phyloP scores from a whole-genome alignment of 1,140 invertebrate genomes.

The Platorchestia sp. region DNA sequence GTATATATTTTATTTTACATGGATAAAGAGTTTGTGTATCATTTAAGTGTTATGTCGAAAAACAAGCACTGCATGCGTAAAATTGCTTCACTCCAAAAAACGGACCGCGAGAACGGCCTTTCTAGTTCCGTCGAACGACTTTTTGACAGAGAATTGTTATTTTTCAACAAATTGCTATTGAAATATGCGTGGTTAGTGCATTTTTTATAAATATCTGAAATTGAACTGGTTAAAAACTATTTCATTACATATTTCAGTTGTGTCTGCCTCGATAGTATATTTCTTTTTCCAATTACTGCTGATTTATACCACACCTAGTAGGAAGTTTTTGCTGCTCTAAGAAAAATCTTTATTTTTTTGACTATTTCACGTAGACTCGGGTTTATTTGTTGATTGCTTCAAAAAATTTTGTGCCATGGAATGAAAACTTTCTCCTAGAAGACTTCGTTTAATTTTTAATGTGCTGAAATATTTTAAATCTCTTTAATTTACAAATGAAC shows the following conservation, averaged over 20 bases:
- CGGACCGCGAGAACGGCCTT: not conserved
- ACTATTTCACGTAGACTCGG: too few relatives aligned
- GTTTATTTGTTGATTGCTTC: too few relatives aligned
- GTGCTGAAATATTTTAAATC: not conserved
- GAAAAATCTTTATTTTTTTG: too few relatives aligned
- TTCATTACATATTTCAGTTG: not conserved
- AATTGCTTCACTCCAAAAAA: not conserved
- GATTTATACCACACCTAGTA: not conserved
- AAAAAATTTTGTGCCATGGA: too few relatives aligned
- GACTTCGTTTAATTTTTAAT: too few relatives aligned
- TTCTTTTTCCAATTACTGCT: not conserved
- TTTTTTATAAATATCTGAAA: not conserved
- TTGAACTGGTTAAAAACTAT: not conserved
- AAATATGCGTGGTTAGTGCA: not conserved
- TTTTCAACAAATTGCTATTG: not conserved
- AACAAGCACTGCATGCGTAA: too few relatives aligned
- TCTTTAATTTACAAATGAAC: not conserved
- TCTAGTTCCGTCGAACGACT: not conserved
- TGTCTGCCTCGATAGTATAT: not conserved
- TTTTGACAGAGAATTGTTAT: not conserved
- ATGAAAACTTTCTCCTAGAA: not conserved
- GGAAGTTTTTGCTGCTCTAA: not conserved
- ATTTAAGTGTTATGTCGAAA: too few relatives aligned
- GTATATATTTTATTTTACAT: too few relatives aligned
- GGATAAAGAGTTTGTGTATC: too few relatives aligned